These are phyloP conservation scores for Petrolisthes cinctipes DNA, from an alignment of 2,888 invertebrate genomes.

Conservation along the genomic window DNA sequence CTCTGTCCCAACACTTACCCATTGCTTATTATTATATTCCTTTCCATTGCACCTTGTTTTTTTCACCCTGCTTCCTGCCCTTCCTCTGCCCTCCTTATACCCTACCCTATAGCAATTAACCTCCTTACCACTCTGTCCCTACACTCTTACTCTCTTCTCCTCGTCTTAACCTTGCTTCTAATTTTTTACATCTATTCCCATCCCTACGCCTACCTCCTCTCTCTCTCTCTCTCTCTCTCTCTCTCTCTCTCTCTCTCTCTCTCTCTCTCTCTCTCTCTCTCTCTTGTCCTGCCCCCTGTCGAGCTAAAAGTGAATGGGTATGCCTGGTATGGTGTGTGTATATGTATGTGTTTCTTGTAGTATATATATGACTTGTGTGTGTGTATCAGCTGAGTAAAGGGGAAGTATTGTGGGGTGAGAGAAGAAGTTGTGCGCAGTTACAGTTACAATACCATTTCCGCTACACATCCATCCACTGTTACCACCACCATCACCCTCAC, in stretches of 20 bases:
- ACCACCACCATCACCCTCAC: too few species aligned
- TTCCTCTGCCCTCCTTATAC: too few species aligned
- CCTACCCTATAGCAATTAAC: too few species aligned
- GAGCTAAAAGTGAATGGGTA: too few species aligned
- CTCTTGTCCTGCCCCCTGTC: not conserved
- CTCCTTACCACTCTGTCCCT: not conserved
- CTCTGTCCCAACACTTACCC: too few species aligned
- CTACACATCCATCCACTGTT: too few species aligned
- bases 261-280: not conserved
- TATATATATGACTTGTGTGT: not conserved
- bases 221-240: not conserved
- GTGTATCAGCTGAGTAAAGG: not conserved
- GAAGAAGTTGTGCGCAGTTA: not conserved
- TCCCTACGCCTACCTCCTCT: not conserved
- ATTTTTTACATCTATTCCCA: too few species aligned
- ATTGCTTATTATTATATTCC: too few species aligned
- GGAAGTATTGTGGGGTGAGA: not conserved
- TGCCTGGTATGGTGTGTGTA: not conserved
- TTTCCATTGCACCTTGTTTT: too few species aligned
- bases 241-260: constrained; percentile 16
- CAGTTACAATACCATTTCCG: too few species aligned
- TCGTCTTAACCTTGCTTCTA: not conserved
- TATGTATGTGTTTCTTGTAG: not conserved
- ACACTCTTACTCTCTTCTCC: not conserved
- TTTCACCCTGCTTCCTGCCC: too few species aligned